Conservation (phyloP, 1,140 invertebrate species). For the Aphis craccivora region DNA sequence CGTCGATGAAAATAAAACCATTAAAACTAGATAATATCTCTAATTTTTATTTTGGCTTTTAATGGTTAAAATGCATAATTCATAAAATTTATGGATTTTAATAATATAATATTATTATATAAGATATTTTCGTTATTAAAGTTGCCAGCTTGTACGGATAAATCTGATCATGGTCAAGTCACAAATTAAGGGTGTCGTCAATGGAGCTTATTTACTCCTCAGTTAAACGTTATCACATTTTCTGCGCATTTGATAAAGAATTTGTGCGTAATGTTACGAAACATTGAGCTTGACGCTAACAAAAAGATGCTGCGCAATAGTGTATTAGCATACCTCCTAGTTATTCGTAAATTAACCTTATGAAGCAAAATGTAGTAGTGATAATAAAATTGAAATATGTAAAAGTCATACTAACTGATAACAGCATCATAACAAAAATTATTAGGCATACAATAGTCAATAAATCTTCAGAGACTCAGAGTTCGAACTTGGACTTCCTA, state of each 20-base stretch:
- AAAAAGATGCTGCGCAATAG: neutral
- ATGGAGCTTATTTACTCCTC: neutral
- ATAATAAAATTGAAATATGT: slow-evolving; percentile 27
- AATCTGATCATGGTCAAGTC: neutral
- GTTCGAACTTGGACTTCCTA: neutral
- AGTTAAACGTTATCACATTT: neutral
- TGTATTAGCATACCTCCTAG: neutral
- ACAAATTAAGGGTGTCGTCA: neutral
- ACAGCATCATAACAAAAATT: neutral
- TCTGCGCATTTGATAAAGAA: neutral
- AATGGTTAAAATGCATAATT: too few relatives aligned
- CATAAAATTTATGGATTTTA: too few relatives aligned
- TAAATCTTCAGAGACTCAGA: neutral
- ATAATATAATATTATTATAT: too few relatives aligned
- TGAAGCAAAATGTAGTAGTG: neutral
- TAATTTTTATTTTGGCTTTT: too few relatives aligned
- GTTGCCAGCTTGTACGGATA: neutral
- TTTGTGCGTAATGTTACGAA: neutral
- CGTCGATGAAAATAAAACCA: too few relatives aligned
- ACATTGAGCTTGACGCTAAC: neutral
- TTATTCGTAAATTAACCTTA: neutral
- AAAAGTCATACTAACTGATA: slow-evolving; percentile 47
- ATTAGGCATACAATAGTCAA: neutral
- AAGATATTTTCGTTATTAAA: neutral
- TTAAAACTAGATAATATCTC: too few relatives aligned